Conservation (phyloP, 2,888 invertebrate genomes). For the Aleiodes alternator region DNA sequence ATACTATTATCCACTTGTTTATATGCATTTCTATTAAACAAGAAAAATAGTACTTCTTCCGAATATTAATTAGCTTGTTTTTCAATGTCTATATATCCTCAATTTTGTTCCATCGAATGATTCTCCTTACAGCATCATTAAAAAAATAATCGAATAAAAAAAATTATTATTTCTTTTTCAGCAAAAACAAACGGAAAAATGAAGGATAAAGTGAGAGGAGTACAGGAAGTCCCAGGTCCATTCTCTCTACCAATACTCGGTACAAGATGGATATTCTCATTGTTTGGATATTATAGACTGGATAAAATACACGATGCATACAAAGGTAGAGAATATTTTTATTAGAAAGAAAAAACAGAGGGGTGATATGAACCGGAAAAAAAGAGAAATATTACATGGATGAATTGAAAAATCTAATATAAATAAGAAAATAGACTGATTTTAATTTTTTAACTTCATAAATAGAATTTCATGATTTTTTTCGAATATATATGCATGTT, state of each 20-base stretch:
- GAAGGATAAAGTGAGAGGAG: conserved; percentile 59
- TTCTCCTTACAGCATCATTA: no score
- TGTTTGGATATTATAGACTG: conserved; percentile 81
- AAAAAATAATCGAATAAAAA: no score
- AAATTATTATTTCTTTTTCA: conserved; percentile 36
- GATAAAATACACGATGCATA: conserved; percentile 88
- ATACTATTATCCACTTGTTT: no score
- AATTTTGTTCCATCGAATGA: no score
- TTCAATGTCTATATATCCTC: no score
- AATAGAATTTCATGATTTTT: not conserved
- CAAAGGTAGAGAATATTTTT: conserved; percentile 78
- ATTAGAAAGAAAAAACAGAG: not conserved
- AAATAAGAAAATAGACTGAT: not conserved
- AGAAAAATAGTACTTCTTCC: no score
- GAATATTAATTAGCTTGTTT: no score
- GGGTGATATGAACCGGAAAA: not conserved
- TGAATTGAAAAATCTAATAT: not conserved
- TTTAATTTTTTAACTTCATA: not conserved
- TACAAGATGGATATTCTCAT: conserved; percentile 87
- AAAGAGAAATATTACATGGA: not conserved
- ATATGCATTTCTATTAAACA: no score
- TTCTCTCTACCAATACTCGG: conserved; percentile 84
- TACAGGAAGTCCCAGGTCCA: conserved; percentile 84
- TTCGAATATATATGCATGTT: not conserved
- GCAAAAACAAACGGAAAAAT: conserved; percentile 53